These are phyloP conservation scores for Cardinalis cardinalis DNA, from an alignment of 2,113 vertebrate genomes.

Conservation along the genomic window DNA sequence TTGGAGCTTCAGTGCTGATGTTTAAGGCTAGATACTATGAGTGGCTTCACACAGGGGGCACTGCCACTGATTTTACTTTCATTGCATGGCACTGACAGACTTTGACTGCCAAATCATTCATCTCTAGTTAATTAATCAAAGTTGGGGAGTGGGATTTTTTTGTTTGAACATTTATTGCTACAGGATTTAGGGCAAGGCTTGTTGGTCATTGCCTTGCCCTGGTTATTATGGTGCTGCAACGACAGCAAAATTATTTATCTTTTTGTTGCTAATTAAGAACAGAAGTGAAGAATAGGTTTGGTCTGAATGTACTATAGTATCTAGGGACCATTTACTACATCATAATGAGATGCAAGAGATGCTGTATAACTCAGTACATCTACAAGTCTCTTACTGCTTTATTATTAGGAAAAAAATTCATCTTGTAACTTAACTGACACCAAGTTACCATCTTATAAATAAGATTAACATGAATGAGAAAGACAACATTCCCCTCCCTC, in stretches of 20 bases:
- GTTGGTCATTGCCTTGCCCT: not conserved
- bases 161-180: slow-evolving; percentile 3
- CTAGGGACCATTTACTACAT: slow-evolving; percentile 12
- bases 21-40: slow-evolving; percentile 5
- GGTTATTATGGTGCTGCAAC: slow-evolving; percentile 8
- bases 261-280: slow-evolving; percentile 54
- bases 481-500: not conserved
- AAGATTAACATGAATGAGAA: not conserved
- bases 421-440: not conserved
- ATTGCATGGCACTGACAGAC: slow-evolving; percentile 44
- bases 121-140: slow-evolving; percentile 65
- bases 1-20: not conserved
- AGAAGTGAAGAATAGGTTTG: slow-evolving; percentile 18
- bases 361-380: not conserved
- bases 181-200: slow-evolving; percentile 34
- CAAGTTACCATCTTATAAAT: not conserved
- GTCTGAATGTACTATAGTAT: not conserved
- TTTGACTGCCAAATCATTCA: slow-evolving; percentile 60
- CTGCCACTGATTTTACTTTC: slow-evolving; percentile 43
- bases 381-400: not conserved
- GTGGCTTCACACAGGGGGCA: not conserved
- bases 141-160: not conserved
- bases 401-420: not conserved
- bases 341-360: slow-evolving; percentile 15
- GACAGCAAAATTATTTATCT: slow-evolving; percentile 53